Conservation (phyloP, 1,140 invertebrate species). For the Diabrotica virgifera region DNA sequence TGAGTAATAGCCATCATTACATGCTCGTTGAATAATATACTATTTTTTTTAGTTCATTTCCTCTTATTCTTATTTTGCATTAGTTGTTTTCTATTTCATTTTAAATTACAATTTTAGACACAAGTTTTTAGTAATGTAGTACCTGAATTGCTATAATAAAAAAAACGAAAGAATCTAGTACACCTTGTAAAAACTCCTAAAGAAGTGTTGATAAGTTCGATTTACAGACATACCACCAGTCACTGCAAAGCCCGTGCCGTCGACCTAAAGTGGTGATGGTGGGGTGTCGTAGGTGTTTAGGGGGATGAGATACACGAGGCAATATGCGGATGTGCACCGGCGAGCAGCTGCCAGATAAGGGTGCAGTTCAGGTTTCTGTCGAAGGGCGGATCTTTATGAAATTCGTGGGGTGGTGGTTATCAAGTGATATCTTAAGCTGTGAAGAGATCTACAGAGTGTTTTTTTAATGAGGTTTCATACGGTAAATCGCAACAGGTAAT, state of each 20-base stretch:
- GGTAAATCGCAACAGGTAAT: not conserved
- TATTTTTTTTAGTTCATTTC: too few species aligned
- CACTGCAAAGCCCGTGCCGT: not conserved
- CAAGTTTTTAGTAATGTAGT: too few species aligned
- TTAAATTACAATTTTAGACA: too few species aligned
- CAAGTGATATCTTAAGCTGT: conserved; percentile 5
- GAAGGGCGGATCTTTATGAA: conserved; percentile 4
- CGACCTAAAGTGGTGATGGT: not conserved
- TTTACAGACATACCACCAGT: conserved; percentile 18
- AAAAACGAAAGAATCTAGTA: not conserved
- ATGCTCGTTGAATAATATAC: too few species aligned
- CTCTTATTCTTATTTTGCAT: too few species aligned
- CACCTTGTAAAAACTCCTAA: conserved; percentile 8
- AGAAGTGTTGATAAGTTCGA: conserved; percentile 20
- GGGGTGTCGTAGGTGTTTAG: conserved; percentile 16
- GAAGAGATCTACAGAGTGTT: not conserved
- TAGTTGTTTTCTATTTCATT: too few species aligned
- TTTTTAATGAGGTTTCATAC: not conserved
- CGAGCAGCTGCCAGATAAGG: conserved; percentile 12
- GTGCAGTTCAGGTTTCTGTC: conserved; percentile 15
- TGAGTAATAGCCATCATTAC: too few species aligned
- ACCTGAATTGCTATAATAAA: not conserved
- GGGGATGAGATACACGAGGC: conserved; percentile 17
- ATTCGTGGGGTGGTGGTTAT: conserved; percentile 10
- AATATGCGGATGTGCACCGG: conserved; percentile 19